Conservation (phyloP, 2,888 invertebrate genomes). For the Ophion ellenae region DNA sequence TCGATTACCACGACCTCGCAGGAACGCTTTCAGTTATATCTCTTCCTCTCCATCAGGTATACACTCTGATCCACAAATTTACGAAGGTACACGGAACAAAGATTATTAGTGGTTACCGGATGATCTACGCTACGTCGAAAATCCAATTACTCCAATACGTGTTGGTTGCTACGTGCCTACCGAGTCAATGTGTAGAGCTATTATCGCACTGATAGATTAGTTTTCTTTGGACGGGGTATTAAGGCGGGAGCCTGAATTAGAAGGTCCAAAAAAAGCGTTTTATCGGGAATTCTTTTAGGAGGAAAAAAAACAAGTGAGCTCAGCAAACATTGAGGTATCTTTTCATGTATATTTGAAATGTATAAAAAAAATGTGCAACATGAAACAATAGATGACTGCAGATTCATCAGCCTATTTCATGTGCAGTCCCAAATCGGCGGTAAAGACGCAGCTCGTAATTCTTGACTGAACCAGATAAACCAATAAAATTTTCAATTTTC, state of each 20-base stretch:
- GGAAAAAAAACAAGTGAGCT: too few relatives aligned
- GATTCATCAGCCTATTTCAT: too few relatives aligned
- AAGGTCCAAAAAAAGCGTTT: too few relatives aligned
- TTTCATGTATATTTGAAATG: too few relatives aligned
- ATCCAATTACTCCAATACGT: background rate
- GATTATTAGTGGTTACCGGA: background rate
- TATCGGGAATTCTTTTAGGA: too few relatives aligned
- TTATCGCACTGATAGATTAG: background rate
- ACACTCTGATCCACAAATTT: constrained; percentile 8
- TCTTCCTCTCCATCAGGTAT: background rate
- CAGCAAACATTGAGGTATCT: too few relatives aligned
- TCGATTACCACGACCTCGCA: constrained; percentile 47
- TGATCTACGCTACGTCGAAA: background rate
- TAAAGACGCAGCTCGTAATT: too few relatives aligned
- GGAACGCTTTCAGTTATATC: constrained; percentile 15
- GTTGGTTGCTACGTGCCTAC: background rate
- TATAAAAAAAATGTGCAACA: too few relatives aligned
- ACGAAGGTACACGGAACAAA: constrained; percentile 3
- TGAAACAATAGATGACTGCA: too few relatives aligned
- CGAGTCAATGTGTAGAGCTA: background rate
- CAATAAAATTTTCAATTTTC: too few relatives aligned
- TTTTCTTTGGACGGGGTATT: background rate
- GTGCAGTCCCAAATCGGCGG: too few relatives aligned
- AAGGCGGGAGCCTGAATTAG: background rate
- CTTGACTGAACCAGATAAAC: too few relatives aligned